These are phyloP conservation scores for Vidua chalybeata DNA, from an alignment of 2,113 vertebrate species.

Conservation along the genomic window DNA sequence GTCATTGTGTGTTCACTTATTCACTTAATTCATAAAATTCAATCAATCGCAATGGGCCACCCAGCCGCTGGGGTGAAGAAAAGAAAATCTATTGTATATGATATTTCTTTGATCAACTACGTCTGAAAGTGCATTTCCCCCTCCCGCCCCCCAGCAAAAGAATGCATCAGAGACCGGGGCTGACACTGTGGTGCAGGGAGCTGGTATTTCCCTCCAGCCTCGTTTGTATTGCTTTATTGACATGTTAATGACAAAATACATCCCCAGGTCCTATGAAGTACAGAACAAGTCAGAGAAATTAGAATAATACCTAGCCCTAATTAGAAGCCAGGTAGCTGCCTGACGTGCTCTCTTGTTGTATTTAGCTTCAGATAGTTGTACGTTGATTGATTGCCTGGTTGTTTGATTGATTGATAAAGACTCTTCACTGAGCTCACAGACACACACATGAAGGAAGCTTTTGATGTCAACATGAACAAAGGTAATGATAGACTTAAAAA, in stretches of 20 bases:
- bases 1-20: slow-evolving; percentile 48
- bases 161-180: slow-evolving; percentile 28
- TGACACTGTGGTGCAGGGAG: slow-evolving; percentile 24
- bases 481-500: slow-evolving; percentile 62
- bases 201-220: slow-evolving; percentile 58
- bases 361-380: slow-evolving; percentile 32
- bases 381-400: slow-evolving; percentile 42
- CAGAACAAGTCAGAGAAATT: slow-evolving; percentile 51
- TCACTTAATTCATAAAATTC: slow-evolving; percentile 58
- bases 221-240: slow-evolving; percentile 65
- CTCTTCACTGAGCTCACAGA: neutral
- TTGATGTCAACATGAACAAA: slow-evolving; percentile 60
- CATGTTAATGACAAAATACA: slow-evolving; percentile 63
- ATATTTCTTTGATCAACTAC: slow-evolving; percentile 54
- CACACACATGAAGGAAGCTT: slow-evolving; percentile 29
- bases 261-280: slow-evolving; percentile 42
- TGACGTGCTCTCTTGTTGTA: slow-evolving; percentile 26
- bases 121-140: neutral
- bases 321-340: slow-evolving; percentile 60
- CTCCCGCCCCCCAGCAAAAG: neutral
- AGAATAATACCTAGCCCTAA: slow-evolving; percentile 63
- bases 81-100: slow-evolving; percentile 55
- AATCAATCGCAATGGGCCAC: slow-evolving; percentile 54
- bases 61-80: slow-evolving; percentile 25
- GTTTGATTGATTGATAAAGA: slow-evolving; percentile 64